Conservation (phyloP, 2,797 vertebrate genomes). For the Malurus leucopterus region DNA sequence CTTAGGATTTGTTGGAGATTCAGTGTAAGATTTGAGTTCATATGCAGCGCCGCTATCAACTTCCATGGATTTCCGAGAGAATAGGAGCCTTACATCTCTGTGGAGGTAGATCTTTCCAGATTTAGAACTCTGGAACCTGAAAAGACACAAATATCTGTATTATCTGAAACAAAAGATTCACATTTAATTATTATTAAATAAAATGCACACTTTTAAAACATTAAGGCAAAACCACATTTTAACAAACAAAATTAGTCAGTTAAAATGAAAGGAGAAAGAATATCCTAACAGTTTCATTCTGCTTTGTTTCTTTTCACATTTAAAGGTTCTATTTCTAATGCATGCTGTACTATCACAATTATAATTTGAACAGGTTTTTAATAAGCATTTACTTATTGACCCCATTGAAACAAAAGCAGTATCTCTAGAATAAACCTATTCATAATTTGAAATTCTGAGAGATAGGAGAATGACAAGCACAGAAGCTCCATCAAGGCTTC, state of each 20-base stretch:
- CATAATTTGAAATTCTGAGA: not conserved
- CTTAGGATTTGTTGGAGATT: constrained; percentile 91
- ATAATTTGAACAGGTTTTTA: not conserved
- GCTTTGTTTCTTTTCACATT: not conserved
- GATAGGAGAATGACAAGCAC: not conserved
- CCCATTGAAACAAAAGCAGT: not conserved
- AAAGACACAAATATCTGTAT: not conserved
- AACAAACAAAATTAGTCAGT: not conserved
- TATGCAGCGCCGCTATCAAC: constrained; percentile 98
- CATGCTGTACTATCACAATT: not conserved
- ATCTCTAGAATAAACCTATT: not conserved
- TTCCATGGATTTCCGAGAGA: constrained; percentile 99
- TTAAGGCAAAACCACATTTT: not conserved
- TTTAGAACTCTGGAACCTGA: constrained; percentile 99
- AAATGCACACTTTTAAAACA: not conserved
- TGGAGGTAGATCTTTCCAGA: constrained; percentile 99
- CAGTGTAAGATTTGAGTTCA: constrained; percentile 97
- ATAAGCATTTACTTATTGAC: not conserved
- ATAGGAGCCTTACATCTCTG: constrained; percentile 94
- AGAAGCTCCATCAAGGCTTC: not conserved
- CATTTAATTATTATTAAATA: not conserved
- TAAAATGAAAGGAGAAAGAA: not conserved
- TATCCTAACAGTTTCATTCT: not conserved
- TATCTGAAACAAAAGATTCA: not conserved
- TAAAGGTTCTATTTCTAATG: not conserved